Percentiles rank a stretch among this genome's conserved stretches.
These are phyloP conservation scores for Strix aluco DNA, from an alignment of 2,113 vertebrate species.

Conservation along the genomic window DNA sequence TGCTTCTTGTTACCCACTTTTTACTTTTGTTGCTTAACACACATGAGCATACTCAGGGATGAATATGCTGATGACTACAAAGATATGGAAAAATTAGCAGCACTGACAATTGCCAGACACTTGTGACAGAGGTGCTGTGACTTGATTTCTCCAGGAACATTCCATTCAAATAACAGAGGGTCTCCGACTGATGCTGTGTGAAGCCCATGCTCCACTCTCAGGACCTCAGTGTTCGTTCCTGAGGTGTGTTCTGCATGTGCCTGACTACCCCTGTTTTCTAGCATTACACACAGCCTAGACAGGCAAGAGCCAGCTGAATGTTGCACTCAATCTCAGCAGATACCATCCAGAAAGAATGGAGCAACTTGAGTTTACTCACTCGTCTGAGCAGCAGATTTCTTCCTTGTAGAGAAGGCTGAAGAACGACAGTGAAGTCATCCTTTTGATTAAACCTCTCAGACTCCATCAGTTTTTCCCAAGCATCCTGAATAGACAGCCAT, in stretches of 20 bases:
- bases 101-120: not conserved
- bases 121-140: not conserved
- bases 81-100: not conserved
- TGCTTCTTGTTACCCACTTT: not conserved
- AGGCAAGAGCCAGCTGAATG: not conserved
- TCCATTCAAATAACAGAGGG: not conserved
- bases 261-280: not conserved
- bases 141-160: not conserved
- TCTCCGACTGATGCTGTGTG: not conserved
- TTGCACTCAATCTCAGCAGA: not conserved
- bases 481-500: conserved; percentile 63
- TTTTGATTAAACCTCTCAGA: conserved; percentile 77
- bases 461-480: conserved; percentile 77
- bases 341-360: not conserved
- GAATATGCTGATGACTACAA: not conserved
- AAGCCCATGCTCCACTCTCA: not conserved
- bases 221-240: not conserved
- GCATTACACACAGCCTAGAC: not conserved
- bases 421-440: conserved; percentile 81
- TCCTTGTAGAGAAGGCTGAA: conserved; percentile 82
- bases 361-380: conserved; percentile 55
- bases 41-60: not conserved
- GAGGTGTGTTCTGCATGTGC: not conserved
- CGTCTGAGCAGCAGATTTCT: conserved; percentile 23
- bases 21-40: not conserved